Conservation (phyloP, 2,888 invertebrate genomes). For the Timema podura region DNA sequence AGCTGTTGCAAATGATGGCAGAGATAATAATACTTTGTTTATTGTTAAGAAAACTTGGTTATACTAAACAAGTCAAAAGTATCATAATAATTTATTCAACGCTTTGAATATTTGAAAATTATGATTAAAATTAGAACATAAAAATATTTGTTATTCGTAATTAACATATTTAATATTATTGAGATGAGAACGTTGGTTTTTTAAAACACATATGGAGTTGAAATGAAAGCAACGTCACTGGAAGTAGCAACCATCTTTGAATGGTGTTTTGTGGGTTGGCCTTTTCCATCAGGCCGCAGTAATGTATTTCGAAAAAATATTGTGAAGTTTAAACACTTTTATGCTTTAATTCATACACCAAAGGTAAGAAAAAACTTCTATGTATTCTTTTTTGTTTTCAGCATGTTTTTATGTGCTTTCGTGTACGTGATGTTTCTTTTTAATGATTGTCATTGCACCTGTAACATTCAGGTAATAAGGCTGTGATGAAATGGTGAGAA, state of each 20-base stretch:
- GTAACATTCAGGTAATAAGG: constrained; percentile 21
- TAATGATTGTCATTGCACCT: constrained; percentile 15
- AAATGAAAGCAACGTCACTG: constrained; percentile 33
- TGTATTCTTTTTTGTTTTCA: background rate
- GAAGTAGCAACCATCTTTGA: constrained; percentile 38
- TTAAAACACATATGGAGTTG: background rate
- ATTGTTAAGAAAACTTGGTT: no score
- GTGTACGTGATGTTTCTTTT: background rate
- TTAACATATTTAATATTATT: background rate
- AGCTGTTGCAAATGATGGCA: no score
- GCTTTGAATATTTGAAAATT: background rate
- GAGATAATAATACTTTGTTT: no score
- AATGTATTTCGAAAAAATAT: constrained; percentile 19
- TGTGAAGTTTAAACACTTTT: background rate
- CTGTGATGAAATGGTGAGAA: constrained; percentile 18
- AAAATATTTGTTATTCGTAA: background rate
- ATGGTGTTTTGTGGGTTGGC: constrained; percentile 24
- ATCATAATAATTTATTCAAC: background rate
- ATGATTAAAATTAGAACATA: background rate
- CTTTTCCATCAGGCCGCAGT: constrained; percentile 22
- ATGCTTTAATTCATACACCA: background rate
- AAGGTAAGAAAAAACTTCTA: background rate
- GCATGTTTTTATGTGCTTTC: background rate
- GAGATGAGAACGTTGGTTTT: background rate
- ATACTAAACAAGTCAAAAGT: no score